A percentile compares a stretch with the other conserved stretches of the same genome.
These are phyloP conservation scores for Cisticola juncidis DNA, from an alignment of 2,113 vertebrate species.

Conservation along the genomic window DNA sequence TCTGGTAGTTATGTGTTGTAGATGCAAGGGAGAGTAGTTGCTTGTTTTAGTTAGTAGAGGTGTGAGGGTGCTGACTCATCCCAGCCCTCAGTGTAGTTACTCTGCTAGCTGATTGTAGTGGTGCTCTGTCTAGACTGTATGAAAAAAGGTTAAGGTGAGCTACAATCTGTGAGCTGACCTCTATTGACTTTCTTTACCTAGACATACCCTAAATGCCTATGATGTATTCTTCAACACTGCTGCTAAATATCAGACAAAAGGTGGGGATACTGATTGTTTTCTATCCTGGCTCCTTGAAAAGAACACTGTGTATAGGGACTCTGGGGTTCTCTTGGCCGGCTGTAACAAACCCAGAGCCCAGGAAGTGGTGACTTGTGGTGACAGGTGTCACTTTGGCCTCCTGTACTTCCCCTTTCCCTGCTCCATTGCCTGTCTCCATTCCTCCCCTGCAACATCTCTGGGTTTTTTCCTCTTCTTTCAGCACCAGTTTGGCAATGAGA, in stretches of 20 bases:
- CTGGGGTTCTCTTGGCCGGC: conserved; percentile 29
- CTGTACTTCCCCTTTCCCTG: neutral
- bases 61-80: neutral
- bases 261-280: conserved; percentile 68
- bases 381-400: conserved; percentile 29
- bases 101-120: conserved; percentile 22
- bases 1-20: rapidly evolving
- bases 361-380: conserved; percentile 44
- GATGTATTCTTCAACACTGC: conserved; percentile 67
- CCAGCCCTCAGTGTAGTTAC: neutral
- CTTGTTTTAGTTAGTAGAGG: neutral
- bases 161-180: conserved; percentile 63
- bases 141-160: conserved; percentile 69
- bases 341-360: conserved; percentile 40
- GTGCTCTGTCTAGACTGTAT: conserved; percentile 59
- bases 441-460: neutral
- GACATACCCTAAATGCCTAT: conserved; percentile 68
- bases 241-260: conserved; percentile 67
- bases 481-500: conserved; percentile 51
- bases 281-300: conserved; percentile 62
- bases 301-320: conserved; percentile 26
- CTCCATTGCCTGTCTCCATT: conserved; percentile 54
- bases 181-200: conserved; percentile 68
- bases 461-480: conserved; percentile 60
- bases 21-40: neutral